These are phyloP conservation scores for Agonopterix heracliana DNA, from an alignment of 2,888 invertebrate species.

Conservation along the genomic window DNA sequence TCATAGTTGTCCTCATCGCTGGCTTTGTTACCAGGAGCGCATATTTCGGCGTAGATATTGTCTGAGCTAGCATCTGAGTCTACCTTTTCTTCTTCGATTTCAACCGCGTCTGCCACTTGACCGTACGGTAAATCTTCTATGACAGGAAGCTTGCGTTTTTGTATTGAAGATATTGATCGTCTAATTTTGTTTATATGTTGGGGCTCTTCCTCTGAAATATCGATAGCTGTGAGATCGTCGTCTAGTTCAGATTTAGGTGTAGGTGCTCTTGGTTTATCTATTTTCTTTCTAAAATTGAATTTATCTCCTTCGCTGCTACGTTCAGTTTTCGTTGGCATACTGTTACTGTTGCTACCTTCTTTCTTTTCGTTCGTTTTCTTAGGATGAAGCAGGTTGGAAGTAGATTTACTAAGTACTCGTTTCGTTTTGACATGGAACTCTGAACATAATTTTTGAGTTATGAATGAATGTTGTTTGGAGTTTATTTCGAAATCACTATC, in stretches of 20 bases:
- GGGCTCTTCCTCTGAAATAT: constrained; percentile 63
- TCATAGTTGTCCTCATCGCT: constrained; percentile 63
- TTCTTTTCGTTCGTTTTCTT: constrained; percentile 72
- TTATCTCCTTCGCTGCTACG: constrained; percentile 52
- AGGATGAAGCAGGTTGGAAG: constrained; percentile 78
- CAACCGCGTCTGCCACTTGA: constrained; percentile 81
- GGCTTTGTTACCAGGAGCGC: constrained; percentile 55
- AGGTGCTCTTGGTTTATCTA: constrained; percentile 67
- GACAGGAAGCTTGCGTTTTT: constrained; percentile 70
- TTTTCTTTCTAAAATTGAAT: constrained; percentile 66
- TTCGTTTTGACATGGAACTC: constrained; percentile 85
- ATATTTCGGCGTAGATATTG: constrained; percentile 84
- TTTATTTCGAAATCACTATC: constrained; percentile 74
- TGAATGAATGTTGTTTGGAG: constrained; percentile 78
- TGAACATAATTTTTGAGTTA: constrained; percentile 81
- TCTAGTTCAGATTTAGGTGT: constrained; percentile 65
- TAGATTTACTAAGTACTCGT: constrained; percentile 78
- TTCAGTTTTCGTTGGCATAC: constrained; percentile 70
- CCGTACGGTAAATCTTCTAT: constrained; percentile 83
- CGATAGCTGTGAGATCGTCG: constrained; percentile 50
- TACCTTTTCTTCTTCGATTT: constrained; percentile 57
- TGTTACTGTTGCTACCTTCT: constrained; percentile 66
- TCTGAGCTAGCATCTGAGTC: constrained; percentile 70
- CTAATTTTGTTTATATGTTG: constrained; percentile 66
- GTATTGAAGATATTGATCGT: constrained; percentile 71